A percentile compares a stretch with the other conserved stretches of the same genome.
phyloP scores from a whole-genome alignment of 2,797 vertebrate genomes.

The Hippoglossus hippoglossus region DNA sequence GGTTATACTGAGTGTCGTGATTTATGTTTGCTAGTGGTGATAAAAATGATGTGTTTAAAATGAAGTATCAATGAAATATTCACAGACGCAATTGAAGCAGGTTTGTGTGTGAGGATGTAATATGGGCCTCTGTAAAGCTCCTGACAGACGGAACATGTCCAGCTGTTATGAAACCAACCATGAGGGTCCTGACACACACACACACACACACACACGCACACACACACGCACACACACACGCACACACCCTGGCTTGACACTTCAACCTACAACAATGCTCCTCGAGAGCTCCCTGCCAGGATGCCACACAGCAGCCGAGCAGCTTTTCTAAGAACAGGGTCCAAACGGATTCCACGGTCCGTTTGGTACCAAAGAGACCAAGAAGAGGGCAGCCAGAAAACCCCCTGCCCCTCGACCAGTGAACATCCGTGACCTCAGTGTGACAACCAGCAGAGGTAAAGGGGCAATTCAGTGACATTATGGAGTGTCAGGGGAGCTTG shows the following conservation, averaged over 20 bases:
- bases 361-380: conserved; percentile 65
- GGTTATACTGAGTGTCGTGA: background rate
- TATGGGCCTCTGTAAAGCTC: background rate
- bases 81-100: background rate
- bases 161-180: conserved; percentile 71
- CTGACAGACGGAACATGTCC: conserved; percentile 83
- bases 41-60: no score
- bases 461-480: background rate
- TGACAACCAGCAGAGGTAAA: conserved; percentile 37
- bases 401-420: conserved; percentile 29
- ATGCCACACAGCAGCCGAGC: conserved; percentile 39
- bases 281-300: conserved; percentile 30
- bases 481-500: background rate
- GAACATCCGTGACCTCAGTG: conserved; percentile 58
- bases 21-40: background rate
- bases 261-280: conserved; percentile 42
- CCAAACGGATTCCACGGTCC: conserved; percentile 72
- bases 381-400: conserved; percentile 30
- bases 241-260: conserved; percentile 10
- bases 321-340: conserved; percentile 61
- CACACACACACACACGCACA: no score
- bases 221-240: conserved; percentile 10
- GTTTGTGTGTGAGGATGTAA: no score
- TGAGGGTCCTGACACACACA: conserved; percentile 57
- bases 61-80: background rate